These are phyloP conservation scores for Tipula lateralis DNA, from an alignment of 2,888 invertebrate genomes.

Conservation along the genomic window DNA sequence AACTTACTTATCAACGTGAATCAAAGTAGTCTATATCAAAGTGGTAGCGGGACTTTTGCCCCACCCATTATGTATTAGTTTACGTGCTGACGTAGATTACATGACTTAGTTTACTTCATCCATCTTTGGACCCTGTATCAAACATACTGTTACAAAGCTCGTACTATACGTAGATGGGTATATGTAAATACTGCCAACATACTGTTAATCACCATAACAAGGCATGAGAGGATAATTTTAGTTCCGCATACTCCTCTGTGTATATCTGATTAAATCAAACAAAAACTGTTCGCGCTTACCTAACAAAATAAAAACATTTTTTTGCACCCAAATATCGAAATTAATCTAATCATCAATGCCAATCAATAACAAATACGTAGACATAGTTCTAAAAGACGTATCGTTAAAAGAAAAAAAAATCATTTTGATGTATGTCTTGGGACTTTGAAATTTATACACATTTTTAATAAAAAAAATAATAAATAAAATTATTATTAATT, in stretches of 20 bases:
- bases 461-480: not conserved
- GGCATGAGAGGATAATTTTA: not conserved
- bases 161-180: too few relatives aligned
- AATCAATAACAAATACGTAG: conserved; percentile 11
- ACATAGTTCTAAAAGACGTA: not conserved
- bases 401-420: not conserved
- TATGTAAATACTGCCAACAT: not conserved
- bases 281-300: not conserved
- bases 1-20: too few relatives aligned
- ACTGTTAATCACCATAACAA: not conserved
- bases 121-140: too few relatives aligned
- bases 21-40: too few relatives aligned
- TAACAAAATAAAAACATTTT: not conserved
- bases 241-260: not conserved
- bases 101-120: too few relatives aligned
- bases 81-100: too few relatives aligned
- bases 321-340: not conserved
- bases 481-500: not conserved
- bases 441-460: conserved; percentile 19
- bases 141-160: too few relatives aligned
- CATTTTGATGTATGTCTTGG: conserved; percentile 1
- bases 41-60: too few relatives aligned
- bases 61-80: too few relatives aligned
- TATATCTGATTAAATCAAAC: not conserved
- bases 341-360: conserved; percentile 24